Percentiles rank a stretch among this genome's conserved stretches.
Evolutionary conservation across 1,140 invertebrate genomes (phyloP).

Genomic region (Periplaneta americana): DNA sequence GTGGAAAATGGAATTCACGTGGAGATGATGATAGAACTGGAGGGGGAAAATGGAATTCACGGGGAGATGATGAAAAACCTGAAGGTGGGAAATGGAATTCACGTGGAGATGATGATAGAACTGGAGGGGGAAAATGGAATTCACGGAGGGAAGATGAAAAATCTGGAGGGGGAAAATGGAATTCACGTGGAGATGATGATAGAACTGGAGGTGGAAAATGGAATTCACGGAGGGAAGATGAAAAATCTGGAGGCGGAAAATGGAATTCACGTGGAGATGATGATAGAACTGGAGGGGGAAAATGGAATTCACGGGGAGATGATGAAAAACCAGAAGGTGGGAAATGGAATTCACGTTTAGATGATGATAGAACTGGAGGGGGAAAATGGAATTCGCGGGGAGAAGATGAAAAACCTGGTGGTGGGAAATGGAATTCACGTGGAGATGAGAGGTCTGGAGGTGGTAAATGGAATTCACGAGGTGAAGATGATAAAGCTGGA

Average conservation of each 20-base stretch:
- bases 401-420: not conserved
- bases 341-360: not conserved
- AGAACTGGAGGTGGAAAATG: constrained; percentile 19
- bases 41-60: not conserved
- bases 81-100: not conserved
- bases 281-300: constrained; percentile 3
- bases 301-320: not conserved
- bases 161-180: not conserved
- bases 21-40: not conserved
- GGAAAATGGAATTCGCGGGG: not conserved
- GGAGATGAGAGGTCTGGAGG: not conserved
- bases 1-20: not conserved
- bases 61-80: not conserved
- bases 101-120: not conserved
- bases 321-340: not conserved
- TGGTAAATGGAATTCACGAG: not conserved
- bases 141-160: not conserved
- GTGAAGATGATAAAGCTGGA: not conserved
- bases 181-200: not conserved
- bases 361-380: not conserved
- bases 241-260: constrained; percentile 13
- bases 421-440: not conserved
- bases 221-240: constrained; percentile 23
- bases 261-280: constrained; percentile 15
- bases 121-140: not conserved